phyloP scores from a whole-genome alignment of 2,888 invertebrate genomes.

The Bhutanitis thaidina region DNA sequence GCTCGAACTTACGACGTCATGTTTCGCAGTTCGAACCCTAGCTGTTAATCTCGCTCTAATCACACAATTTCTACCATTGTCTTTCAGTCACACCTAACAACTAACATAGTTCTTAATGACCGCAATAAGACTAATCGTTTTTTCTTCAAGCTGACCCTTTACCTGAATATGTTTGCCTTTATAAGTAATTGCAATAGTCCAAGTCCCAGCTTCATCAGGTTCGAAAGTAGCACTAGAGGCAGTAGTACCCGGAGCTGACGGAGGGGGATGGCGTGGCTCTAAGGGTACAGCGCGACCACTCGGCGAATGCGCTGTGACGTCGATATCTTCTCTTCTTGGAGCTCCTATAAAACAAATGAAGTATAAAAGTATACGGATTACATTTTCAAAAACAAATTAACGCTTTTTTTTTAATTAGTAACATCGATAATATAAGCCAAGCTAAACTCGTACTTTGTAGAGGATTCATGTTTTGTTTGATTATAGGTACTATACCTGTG shows the following conservation, averaged over 20 bases:
- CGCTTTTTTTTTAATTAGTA: no score
- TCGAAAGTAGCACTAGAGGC: conserved; percentile 95
- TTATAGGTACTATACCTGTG: conserved; percentile 75
- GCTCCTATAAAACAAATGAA: conserved; percentile 76
- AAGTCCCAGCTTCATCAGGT: conserved; percentile 97
- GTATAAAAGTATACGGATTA: no score
- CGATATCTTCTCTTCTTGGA: conserved; percentile 89
- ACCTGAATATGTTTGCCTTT: conserved; percentile 95
- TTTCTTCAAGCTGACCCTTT: neutral
- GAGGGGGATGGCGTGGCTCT: conserved; percentile 82
- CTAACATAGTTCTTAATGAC: no score
- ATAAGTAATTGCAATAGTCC: conserved; percentile 97
- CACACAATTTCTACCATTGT: no score
- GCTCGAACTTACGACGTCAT: no score
- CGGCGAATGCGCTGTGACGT: conserved; percentile 95
- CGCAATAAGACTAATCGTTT: neutral
- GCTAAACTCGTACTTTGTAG: no score
- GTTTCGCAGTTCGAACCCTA: no score
- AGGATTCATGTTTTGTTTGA: no score
- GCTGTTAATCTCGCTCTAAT: no score
- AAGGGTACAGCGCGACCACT: conserved; percentile 86
- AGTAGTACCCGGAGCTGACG: conserved; percentile 90
- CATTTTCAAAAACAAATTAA: no score
- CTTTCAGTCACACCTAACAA: no score
- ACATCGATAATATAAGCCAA: no score